A percentile compares a stretch with the other conserved stretches of the same genome.
phyloP scores from a whole-genome alignment of 2,888 invertebrate genomes.

The Pollenia angustigena region DNA sequence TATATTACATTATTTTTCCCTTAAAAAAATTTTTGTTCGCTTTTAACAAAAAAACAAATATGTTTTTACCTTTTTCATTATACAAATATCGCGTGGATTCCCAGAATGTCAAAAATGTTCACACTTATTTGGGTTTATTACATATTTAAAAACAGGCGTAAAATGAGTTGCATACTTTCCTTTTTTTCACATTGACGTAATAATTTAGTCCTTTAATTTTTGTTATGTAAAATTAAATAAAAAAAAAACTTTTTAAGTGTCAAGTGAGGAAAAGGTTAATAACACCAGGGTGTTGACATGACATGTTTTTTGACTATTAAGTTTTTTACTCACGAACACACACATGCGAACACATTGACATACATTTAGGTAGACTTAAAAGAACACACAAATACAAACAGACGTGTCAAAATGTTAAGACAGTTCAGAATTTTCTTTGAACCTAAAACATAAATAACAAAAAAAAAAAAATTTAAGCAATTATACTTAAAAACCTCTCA shows the following conservation, averaged over 20 bases:
- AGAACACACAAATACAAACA: neutral
- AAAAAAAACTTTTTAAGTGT: neutral
- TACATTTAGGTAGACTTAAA: conserved; percentile 2
- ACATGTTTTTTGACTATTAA: conserved; percentile 25
- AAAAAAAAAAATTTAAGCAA: neutral
- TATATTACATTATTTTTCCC: too few species aligned
- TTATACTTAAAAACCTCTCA: neutral
- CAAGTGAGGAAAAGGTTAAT: conserved; percentile 38
- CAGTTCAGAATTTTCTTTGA: neutral
- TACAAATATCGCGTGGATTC: neutral
- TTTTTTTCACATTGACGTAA: conserved; percentile 11
- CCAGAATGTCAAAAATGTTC: conserved; percentile 1
- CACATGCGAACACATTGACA: neutral
- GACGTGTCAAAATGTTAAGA: neutral
- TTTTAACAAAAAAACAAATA: neutral
- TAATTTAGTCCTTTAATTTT: conserved; percentile 16
- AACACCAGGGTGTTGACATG: conserved; percentile 34
- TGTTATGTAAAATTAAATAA: neutral
- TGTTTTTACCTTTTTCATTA: neutral
- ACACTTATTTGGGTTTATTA: conserved; percentile 29
- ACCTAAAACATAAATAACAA: conserved; percentile 1
- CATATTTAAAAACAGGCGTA: conserved; percentile 2
- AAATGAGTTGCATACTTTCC: conserved; percentile 17
- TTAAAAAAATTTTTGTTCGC: neutral
- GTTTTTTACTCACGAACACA: too few species aligned